Base-by-base conservation (phyloP, 2,797 vertebrate genomes). In the Silurus aristotelis region DNA sequence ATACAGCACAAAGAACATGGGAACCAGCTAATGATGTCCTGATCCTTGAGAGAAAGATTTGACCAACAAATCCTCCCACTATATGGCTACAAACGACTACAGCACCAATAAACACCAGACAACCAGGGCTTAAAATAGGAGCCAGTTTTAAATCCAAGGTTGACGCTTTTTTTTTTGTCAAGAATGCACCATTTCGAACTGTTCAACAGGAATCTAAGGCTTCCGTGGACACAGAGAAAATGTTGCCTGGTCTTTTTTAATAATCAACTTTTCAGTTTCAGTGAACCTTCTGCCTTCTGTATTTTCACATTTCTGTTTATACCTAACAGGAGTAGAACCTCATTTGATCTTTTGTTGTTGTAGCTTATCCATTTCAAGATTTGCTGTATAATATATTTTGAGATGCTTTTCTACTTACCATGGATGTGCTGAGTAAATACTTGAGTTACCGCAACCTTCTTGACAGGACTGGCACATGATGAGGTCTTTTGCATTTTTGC, bases 11-110 rank as follows among this genome's bases (percentile, higher is more conserved):
- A 82, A 64, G 84, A 55, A 38, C 15, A 1, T 19, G 5, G 38
- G 38, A 66, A 71, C 12, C 63, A 15, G 64, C 75, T 85, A 86
- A 88, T 86, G 80, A 88, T 88, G 82, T 87, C 66, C 61, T n/a
- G 76, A 67, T 83, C 22, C 67, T 86, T 12, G 6, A 80, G 60
- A 56, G 68, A 84, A 27, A 58, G n/a, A 63, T 17, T 1, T 73
- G 82, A 67, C 66, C 3, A 10, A 27, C 2, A 14, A 70, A 66
- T 64, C 68, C 82, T 56, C 58, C 85, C 68, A 83, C 82, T 8
- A 5, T 43, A 20, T 7, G 55, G 8, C 17, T 58, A 71, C 27
- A 58, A 55, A 58, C 0, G 7, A 64, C 60, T n/a, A 15, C 19
- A 15, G 38, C 2, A 2, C 76, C 19, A n/a, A 14, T 68, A 70